These are phyloP conservation scores for Ephydatia muelleri DNA, from an alignment of 37 sponge, comb jelly and placozoan genomes.

Conservation along the genomic window DNA sequence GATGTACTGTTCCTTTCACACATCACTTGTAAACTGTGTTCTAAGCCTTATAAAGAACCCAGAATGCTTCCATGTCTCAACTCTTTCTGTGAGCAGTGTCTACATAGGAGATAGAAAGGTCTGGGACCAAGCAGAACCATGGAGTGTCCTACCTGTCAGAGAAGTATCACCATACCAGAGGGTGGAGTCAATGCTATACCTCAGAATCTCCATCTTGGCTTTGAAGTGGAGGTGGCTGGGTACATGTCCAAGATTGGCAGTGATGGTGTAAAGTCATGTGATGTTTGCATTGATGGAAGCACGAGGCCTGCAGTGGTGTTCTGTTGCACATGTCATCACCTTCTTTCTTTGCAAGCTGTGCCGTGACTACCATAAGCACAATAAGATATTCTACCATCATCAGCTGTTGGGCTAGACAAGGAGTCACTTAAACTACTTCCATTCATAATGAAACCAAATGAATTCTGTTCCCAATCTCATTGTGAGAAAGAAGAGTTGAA, in stretches of 20 bases:
- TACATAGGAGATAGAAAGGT: not conserved
- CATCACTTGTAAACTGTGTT: not conserved
- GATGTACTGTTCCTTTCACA: not conserved
- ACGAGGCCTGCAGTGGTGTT: not conserved
- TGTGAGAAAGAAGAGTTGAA: not conserved
- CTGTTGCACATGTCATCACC: not conserved
- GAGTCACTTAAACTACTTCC: not conserved
- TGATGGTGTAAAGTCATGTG: not conserved
- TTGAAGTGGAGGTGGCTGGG: slow-evolving; percentile 7
- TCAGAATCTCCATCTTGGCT: not conserved
- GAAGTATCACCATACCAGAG: slow-evolving; percentile 5
- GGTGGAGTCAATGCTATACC: not conserved
- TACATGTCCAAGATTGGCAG: slow-evolving; percentile 1
- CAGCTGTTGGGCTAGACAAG: not conserved
- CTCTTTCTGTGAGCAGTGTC: slow-evolving; percentile 6
- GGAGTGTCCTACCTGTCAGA: slow-evolving; percentile 14
- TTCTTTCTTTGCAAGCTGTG: slow-evolving; percentile 6
- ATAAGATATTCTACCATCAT: not conserved
- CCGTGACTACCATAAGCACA: not conserved
- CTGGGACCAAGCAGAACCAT: not conserved
- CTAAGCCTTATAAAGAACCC: not conserved
- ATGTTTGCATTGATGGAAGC: not conserved
- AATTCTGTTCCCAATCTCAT: not conserved
- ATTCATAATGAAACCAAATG: not conserved
- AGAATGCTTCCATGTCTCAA: slow-evolving; percentile 13